A percentile compares a stretch with the other conserved stretches of the same genome.
These are phyloP conservation scores for Spea bombifrons DNA, from an alignment of 2,113 vertebrate genomes.

Conservation along the genomic window DNA sequence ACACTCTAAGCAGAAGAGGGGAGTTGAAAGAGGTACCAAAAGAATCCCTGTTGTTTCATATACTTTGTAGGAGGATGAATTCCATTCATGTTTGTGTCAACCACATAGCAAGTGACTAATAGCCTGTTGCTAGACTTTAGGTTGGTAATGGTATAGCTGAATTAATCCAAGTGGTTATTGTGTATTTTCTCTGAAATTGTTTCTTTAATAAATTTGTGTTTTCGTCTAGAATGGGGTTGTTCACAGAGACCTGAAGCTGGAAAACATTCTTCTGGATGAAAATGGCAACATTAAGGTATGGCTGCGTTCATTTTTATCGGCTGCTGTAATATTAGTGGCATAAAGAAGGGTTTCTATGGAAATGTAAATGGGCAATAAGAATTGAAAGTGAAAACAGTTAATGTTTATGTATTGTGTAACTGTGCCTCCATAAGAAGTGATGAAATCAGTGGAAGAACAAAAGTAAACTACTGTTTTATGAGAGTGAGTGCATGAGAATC, in stretches of 20 bases:
- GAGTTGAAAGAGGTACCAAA: slow-evolving; percentile 59
- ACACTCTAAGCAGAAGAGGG: slow-evolving; percentile 51
- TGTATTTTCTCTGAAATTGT: neutral
- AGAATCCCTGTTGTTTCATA: slow-evolving; percentile 61
- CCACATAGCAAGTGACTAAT: slow-evolving; percentile 72
- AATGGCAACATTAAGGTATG: slow-evolving; percentile 97
- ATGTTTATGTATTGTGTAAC: too few species aligned
- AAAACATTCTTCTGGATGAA: slow-evolving; percentile 98
- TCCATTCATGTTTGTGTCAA: slow-evolving; percentile 73
- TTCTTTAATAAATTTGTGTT: slow-evolving; percentile 34
- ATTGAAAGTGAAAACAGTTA: too few species aligned
- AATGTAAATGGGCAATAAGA: too few species aligned
- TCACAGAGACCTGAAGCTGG: slow-evolving; percentile 96
- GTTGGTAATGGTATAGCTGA: slow-evolving; percentile 50
- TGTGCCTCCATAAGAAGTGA: too few species aligned
- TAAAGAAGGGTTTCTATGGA: too few species aligned
- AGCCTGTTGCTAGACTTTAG: slow-evolving; percentile 59
- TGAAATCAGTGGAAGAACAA: too few species aligned
- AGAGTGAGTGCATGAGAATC: too few species aligned
- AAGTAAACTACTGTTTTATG: too few species aligned
- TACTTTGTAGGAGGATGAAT: slow-evolving; percentile 68
- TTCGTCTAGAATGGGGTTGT: slow-evolving; percentile 89
- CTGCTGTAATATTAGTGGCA: too few species aligned
- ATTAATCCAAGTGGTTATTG: neutral
- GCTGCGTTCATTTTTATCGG: neutral